Evolutionary conservation across 2,888 invertebrate species (phyloP).

Genomic region (Noctua pronuba): DNA sequence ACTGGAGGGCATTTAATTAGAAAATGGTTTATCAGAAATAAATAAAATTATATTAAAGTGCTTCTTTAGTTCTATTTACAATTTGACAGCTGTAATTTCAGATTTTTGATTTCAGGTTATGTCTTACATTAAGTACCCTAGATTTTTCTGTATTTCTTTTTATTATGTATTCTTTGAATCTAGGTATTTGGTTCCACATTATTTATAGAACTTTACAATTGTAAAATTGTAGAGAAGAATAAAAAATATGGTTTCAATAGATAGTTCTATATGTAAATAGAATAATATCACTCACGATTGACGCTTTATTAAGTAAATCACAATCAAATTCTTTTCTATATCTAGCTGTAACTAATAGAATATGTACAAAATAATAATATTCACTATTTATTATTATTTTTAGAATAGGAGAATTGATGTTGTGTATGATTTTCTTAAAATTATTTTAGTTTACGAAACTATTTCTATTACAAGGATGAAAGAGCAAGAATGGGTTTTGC

Average conservation of each 20-base stretch:
- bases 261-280: slow-evolving; percentile 63
- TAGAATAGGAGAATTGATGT: slow-evolving; percentile 24
- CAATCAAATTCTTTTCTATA: slow-evolving; percentile 70
- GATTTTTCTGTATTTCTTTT: not conserved
- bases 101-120: not conserved
- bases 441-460: not conserved
- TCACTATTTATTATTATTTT: slow-evolving; percentile 42
- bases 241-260: slow-evolving; percentile 47
- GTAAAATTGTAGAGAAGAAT: slow-evolving; percentile 35
- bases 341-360: slow-evolving; percentile 60
- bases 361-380: slow-evolving; percentile 60
- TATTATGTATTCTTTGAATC: not conserved
- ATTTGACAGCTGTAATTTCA: slow-evolving; percentile 21
- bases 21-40: slow-evolving; percentile 3
- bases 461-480: not conserved
- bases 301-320: slow-evolving; percentile 75
- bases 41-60: not conserved
- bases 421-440: not conserved
- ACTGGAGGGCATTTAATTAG: not conserved
- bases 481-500: slow-evolving; percentile 38
- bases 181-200: not conserved
- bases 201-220: not conserved
- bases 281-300: slow-evolving; percentile 73
- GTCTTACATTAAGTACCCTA: no score
- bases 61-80: slow-evolving; percentile 16